phyloP scores from a whole-genome alignment of 2,797 vertebrate species.

The Acestrorhynchus altus region DNA sequence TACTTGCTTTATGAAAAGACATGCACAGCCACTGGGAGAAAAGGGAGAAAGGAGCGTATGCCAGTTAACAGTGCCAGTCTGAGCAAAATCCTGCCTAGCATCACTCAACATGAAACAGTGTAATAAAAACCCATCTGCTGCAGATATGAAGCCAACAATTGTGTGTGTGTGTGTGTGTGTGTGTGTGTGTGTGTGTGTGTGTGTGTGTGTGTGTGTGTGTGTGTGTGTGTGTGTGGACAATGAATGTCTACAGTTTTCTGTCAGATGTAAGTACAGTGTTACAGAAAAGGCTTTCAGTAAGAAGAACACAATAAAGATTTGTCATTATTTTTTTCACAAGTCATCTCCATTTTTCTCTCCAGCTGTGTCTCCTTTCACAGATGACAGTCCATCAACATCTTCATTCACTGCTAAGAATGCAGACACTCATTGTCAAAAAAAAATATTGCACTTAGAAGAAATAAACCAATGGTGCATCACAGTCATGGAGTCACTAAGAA shows the following conservation, averaged over 20 bases:
- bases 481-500: too few relatives aligned
- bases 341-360: background rate
- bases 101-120: slow-evolving; percentile 66
- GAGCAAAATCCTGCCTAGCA: slow-evolving; percentile 62
- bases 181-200: slow-evolving; percentile 6
- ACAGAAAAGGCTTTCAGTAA: background rate
- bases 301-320: too few relatives aligned
- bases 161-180: slow-evolving; percentile 37
- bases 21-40: slow-evolving; percentile 62
- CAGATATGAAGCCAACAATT: slow-evolving; percentile 61
- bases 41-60: slow-evolving; percentile 55
- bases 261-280: background rate
- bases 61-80: slow-evolving; percentile 60
- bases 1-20: slow-evolving; percentile 68
- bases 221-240: slow-evolving; percentile 3
- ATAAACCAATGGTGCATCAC: too few relatives aligned
- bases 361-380: background rate
- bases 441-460: too few relatives aligned
- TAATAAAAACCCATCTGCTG: slow-evolving; percentile 77
- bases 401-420: background rate
- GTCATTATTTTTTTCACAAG: background rate
- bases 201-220: slow-evolving; percentile 17
- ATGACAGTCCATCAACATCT: background rate
- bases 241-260: background rate
- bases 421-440: too few relatives aligned